Evolutionary conservation across 2,888 invertebrate species (phyloP), one percentile per base, ranked within the genome.

Genomic region (Ormyrus thymus): DNA sequence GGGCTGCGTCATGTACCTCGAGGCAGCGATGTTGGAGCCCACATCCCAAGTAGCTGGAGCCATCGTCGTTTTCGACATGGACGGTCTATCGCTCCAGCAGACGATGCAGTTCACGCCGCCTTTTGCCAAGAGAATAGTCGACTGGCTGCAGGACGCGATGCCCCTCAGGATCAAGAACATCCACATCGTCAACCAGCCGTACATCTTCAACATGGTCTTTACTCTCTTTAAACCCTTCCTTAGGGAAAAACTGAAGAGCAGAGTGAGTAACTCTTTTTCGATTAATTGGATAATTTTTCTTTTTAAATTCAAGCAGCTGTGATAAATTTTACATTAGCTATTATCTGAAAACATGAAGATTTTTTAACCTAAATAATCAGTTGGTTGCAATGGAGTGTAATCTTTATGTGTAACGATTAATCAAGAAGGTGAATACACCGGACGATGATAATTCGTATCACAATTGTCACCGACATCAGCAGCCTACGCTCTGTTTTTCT

Each of bases 171-270:
- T 97, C 78, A 97, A 97, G 90, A 96, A 95, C 45, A 93, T 98
- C 61, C 97, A 97, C 90, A 94, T 97, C 71, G 92, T 97, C 59
- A 97, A 97, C 90, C 97, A 97, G 89, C 97, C 97, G 0, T 95
- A 94, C 88, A 92, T 97, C 82, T 97, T 98, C 91, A 97, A 97
- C 88, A 94, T 97, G 91, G 95, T 97, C 53, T 97, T 97, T 90
- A 94, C 95, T 50, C 91, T 98, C 46, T 95, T 97, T 91, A 97
- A 97, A 89, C 97, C 97, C 3, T 97, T 98, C 91, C 91, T 98
- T 73, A 93, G 94, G 81, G 96, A 97, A 86, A 97, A 98, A 90
- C 91, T 97, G 55, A 94, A 95, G 79, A 93, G 92, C 64, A 93
- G 97, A 85, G 93, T 93, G 85, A 90, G 91, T 88, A 6, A 29